Conservation (phyloP, 2,888 invertebrate species). For the Tipula confusa region DNA sequence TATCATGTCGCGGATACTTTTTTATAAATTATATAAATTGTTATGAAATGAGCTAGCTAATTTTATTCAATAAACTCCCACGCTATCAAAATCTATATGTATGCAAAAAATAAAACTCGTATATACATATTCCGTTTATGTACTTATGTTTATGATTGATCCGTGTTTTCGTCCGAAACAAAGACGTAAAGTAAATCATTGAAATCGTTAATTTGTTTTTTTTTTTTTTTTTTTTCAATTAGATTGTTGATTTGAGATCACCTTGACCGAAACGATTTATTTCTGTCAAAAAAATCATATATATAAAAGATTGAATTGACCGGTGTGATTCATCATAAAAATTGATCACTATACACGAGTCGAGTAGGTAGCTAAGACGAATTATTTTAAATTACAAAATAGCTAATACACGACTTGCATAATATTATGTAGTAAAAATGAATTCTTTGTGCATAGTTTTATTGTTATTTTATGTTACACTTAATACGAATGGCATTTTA, state of each 20-base stretch:
- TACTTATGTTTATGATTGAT: background rate
- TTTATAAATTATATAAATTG: background rate
- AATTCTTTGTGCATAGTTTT: too few relatives aligned
- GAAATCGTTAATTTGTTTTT: background rate
- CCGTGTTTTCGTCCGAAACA: background rate
- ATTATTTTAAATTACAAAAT: background rate
- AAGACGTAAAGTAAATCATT: background rate
- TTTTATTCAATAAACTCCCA: background rate
- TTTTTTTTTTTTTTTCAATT: background rate
- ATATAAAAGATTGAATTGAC: background rate
- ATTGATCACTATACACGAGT: background rate
- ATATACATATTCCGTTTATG: background rate
- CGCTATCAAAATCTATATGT: background rate
- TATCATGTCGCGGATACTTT: background rate
- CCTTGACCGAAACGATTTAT: background rate
- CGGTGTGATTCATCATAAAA: background rate
- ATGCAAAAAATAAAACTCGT: too few relatives aligned
- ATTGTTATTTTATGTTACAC: too few relatives aligned
- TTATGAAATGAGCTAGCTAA: background rate
- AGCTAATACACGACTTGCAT: too few relatives aligned
- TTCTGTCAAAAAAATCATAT: background rate
- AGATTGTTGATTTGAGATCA: background rate
- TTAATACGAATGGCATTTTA: too few relatives aligned
- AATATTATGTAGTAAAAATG: too few relatives aligned
- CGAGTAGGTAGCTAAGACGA: too few relatives aligned